Evolutionary conservation across 2,113 vertebrate genomes (phyloP), one percentile per base, ranked within the genome.

Genomic region (Zootoca vivipara): DNA sequence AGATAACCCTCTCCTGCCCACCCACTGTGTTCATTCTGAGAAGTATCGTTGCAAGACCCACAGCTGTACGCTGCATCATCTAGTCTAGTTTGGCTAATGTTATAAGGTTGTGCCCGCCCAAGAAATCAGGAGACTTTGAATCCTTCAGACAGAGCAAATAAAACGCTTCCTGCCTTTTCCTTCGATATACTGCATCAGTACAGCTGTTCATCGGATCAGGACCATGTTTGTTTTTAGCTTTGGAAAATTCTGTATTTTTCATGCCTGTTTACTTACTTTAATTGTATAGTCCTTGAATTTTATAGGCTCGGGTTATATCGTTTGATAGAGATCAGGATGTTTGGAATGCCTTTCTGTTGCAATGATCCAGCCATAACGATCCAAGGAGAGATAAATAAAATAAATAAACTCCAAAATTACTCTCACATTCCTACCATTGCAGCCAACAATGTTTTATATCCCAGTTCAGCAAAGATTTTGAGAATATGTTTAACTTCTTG

Each of bases 311-410:
- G 83, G 69, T 85, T 92, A 90, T 89, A 90, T 62, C 81, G 26
- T 85, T 52, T 91, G 79, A 35, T 30, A 3, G 69, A 81, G 52
- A 89, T 89, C 83, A 94, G 89, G 86, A 95, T 93, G 78, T 95
- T 96, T 95, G 91, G 90, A 93, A 92, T 89, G 92, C 90, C 3
- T n/a, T 83, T 94, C 89, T 94, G 87, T 91, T 91, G 77, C 89
- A 90, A 18, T 88, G 92, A 89, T 89, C 91, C 28, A 2, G 80
- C 94, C 93, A 87, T 89, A 40, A 73, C 56, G 92, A 91, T 92
- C 75, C 0, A 3, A 33, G 88, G 22, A 85, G 26, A 78, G 33
- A 86, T 78, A 94, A 94, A 94, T 89, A 94, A 90, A 90, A 42
- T 75, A 82, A 67, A 40, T 72, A 91, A 2, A 56, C 52, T 84